Evolutionary conservation across 2,888 invertebrate genomes (phyloP).

Genomic region (Margaritifera margaritifera): DNA sequence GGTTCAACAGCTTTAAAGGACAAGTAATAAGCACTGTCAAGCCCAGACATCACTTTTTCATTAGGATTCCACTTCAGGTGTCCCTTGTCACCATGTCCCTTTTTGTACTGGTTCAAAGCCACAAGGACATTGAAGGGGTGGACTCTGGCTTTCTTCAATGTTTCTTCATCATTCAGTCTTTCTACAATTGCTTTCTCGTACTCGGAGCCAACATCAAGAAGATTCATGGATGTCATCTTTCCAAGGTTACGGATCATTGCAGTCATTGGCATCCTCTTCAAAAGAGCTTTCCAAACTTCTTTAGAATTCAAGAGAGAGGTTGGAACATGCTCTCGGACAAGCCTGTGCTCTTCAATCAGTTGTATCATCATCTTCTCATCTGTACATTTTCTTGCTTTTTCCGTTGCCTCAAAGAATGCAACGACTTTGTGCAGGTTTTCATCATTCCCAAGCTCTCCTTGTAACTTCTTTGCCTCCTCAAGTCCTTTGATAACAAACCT

Average conservation of each 20-base stretch:
- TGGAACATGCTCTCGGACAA: conserved; percentile 82
- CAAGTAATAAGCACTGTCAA: too few species aligned
- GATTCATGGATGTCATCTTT: conserved; percentile 43
- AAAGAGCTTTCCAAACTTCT: conserved; percentile 76
- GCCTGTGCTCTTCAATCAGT: conserved; percentile 72
- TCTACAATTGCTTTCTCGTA: conserved; percentile 40
- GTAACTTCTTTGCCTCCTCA: conserved; percentile 44
- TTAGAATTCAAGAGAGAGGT: conserved; percentile 79
- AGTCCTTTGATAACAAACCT: conserved; percentile 53
- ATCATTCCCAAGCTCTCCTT: conserved; percentile 17
- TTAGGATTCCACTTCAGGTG: too few species aligned
- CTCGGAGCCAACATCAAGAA: conserved; percentile 36
- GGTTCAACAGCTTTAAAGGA: too few species aligned
- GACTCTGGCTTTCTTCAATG: conserved; percentile 55
- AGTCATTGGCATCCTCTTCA: conserved; percentile 71
- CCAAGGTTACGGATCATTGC: conserved; percentile 72
- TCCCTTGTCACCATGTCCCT: conserved; percentile 68
- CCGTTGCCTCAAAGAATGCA: conserved; percentile 59
- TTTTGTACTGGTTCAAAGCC: conserved; percentile 64
- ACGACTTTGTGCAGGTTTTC: conserved; percentile 34
- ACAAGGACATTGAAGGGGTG: conserved; percentile 71
- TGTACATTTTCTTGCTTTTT: conserved; percentile 53
- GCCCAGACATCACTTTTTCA: too few species aligned
- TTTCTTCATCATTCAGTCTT: conserved; percentile 54
- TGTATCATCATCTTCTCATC: conserved; percentile 47